A percentile compares a stretch with the other conserved stretches of the same genome.
Conservation (phyloP, 2,888 invertebrate genomes). For the Volucella zonaria region DNA sequence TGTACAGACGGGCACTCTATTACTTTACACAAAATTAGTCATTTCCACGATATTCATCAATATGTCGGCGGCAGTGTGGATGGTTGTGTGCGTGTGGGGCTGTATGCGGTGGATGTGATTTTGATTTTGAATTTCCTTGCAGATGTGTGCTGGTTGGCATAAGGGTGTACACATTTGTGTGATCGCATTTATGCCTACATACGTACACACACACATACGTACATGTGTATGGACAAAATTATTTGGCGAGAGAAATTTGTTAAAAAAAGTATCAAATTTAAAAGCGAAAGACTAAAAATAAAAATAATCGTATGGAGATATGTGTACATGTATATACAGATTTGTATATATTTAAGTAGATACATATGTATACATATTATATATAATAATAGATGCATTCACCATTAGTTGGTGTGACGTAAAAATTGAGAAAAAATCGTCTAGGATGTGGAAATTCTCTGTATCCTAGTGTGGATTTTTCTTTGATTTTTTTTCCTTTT, state of each 20-base stretch:
- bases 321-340: too few species aligned
- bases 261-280: slow-evolving; percentile 67
- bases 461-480: too few species aligned
- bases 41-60: slow-evolving; percentile 53
- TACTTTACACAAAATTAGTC: slow-evolving; percentile 60
- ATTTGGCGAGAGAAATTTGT: slow-evolving; percentile 61
- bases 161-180: too few species aligned
- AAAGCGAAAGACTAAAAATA: slow-evolving; percentile 69
- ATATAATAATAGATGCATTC: too few species aligned
- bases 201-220: neutral
- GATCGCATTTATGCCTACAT: slow-evolving; percentile 23
- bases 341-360: too few species aligned
- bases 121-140: neutral
- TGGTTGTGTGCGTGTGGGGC: neutral
- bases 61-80: neutral
- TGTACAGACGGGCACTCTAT: too few species aligned
- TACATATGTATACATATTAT: too few species aligned
- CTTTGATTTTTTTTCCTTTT: too few species aligned
- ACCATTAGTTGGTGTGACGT: too few species aligned
- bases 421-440: too few species aligned
- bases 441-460: too few species aligned
- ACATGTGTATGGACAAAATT: slow-evolving; percentile 35
- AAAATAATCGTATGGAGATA: slow-evolving; percentile 37
- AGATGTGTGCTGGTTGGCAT: neutral
- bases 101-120: slow-evolving; percentile 18